These are phyloP conservation scores for Phyllotreta striolata DNA, from an alignment of 2,888 invertebrate species.

Conservation along the genomic window DNA sequence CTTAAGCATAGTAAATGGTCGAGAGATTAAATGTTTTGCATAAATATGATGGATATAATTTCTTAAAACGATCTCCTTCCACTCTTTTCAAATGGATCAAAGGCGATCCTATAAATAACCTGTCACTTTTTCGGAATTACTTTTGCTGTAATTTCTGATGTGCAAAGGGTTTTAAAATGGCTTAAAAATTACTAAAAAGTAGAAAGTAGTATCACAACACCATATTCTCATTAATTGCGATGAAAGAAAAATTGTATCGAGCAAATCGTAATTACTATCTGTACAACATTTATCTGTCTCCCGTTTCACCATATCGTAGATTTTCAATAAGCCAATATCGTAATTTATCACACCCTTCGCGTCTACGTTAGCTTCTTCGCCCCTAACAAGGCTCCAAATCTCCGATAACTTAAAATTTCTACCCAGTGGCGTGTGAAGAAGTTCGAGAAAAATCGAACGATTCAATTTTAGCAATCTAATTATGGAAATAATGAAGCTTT, in stretches of 20 bases:
- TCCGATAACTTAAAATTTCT: conserved; percentile 11
- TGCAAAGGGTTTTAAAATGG: too few species aligned
- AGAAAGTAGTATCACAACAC: too few species aligned
- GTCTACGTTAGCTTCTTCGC: conserved; percentile 10
- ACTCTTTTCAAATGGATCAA: conserved; percentile 4
- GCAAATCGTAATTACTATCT: background rate
- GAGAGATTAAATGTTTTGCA: conserved; percentile 43
- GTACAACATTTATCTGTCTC: conserved; percentile 18
- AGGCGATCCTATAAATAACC: conserved; percentile 13
- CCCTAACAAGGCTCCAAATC: conserved; percentile 17
- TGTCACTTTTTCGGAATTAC: conserved; percentile 9
- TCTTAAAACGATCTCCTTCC: conserved; percentile 7
- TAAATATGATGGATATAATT: conserved; percentile 39
- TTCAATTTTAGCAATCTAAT: too few species aligned
- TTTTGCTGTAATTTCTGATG: too few species aligned
- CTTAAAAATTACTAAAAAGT: too few species aligned
- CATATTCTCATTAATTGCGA: too few species aligned
- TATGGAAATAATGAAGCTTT: too few species aligned
- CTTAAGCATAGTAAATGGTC: conserved; percentile 45
- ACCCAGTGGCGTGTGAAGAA: background rate
- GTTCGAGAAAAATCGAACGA: background rate
- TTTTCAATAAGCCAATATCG: conserved; percentile 16
- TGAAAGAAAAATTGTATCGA: background rate
- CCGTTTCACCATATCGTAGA: background rate
- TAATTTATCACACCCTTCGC: conserved; percentile 20